Conservation (phyloP, 2,888 invertebrate genomes). For the Hemicrepidius hirtus region DNA sequence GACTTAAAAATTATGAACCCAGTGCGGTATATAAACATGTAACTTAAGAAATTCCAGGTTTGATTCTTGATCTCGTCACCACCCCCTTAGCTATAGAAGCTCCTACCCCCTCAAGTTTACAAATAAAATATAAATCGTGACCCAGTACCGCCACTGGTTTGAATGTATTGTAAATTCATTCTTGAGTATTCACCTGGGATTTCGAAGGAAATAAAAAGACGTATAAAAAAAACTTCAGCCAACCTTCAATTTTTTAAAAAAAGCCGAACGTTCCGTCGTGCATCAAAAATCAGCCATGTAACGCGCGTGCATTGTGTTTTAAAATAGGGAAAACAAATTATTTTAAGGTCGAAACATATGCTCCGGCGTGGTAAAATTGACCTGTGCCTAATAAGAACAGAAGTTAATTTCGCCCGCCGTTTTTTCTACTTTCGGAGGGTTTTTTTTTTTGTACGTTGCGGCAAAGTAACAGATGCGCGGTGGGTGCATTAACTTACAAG, state of each 20-base stretch:
- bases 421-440: conserved; percentile 28
- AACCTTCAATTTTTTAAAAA: conserved; percentile 11
- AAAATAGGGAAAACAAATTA: conserved; percentile 35
- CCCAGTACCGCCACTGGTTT: too few relatives aligned
- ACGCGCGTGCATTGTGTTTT: conserved; percentile 34
- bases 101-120: too few relatives aligned
- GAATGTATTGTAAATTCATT: too few relatives aligned
- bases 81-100: too few relatives aligned
- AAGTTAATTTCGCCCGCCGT: conserved; percentile 45
- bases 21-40: too few relatives aligned
- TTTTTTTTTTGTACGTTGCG: conserved; percentile 33
- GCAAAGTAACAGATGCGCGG: conserved; percentile 42
- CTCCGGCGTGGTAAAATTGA: conserved; percentile 33
- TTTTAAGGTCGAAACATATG: conserved; percentile 41
- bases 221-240: neutral
- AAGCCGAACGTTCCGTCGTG: conserved; percentile 16
- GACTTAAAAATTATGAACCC: too few relatives aligned
- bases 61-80: too few relatives aligned
- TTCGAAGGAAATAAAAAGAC: too few relatives aligned
- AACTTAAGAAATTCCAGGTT: too few relatives aligned
- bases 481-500: conserved; percentile 37
- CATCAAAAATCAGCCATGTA: conserved; percentile 31
- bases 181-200: too few relatives aligned
- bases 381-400: conserved; percentile 38
- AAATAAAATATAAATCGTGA: too few relatives aligned